Evolutionary conservation across 2,797 vertebrate species (phyloP).

Genomic region (Aplochiton taeniatus): DNA sequence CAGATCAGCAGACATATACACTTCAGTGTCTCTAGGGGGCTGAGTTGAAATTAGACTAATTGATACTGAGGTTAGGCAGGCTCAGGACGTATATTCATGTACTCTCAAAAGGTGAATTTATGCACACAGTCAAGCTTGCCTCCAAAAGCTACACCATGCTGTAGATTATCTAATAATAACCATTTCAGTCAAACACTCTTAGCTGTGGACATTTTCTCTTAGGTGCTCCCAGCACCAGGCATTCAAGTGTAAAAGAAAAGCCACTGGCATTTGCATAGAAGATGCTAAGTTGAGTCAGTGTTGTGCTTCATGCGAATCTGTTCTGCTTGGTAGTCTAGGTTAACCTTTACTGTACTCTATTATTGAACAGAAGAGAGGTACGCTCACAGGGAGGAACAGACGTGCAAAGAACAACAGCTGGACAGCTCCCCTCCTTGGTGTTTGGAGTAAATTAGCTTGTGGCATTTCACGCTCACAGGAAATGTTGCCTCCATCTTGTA

Average conservation of each 20-base stretch:
- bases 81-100: no score
- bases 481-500: background rate
- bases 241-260: constrained; percentile 44
- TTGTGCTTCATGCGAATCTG: constrained; percentile 36
- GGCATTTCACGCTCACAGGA: background rate
- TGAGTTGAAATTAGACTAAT: no score
- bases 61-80: no score
- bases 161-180: background rate
- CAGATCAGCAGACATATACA: no score
- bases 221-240: constrained; percentile 36
- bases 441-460: background rate
- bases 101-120: no score
- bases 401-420: constrained; percentile 53
- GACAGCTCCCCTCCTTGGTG: constrained; percentile 37
- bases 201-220: constrained; percentile 41
- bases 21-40: no score
- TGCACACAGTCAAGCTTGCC: no score
- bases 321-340: constrained; percentile 44
- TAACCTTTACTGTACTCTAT: constrained; percentile 65
- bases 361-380: constrained; percentile 31
- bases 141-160: no score
- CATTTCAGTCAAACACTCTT: background rate
- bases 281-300: constrained; percentile 62
- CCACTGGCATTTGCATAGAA: constrained; percentile 46
- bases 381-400: constrained; percentile 36